Conservation (phyloP, 2,113 vertebrate species). For the Callithrix jacchus region DNA sequence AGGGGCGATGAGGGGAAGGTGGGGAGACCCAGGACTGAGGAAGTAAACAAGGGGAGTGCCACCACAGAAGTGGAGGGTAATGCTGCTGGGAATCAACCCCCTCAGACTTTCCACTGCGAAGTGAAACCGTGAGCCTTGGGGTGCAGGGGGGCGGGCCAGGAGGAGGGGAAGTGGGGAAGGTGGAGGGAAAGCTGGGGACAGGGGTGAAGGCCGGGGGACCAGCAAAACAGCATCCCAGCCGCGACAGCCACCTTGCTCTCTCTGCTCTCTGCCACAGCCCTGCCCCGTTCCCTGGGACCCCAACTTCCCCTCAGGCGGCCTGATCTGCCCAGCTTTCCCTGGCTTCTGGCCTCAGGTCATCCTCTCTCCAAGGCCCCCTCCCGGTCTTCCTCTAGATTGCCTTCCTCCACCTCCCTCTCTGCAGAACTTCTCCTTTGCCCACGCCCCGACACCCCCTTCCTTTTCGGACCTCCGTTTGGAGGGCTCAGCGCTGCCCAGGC, state of each 20-base stretch:
- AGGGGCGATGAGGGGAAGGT: not conserved
- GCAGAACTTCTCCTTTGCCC: not conserved
- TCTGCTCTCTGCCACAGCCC: not conserved
- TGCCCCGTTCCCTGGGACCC: not conserved
- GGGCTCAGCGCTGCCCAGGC: not conserved
- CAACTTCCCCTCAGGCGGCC: not conserved
- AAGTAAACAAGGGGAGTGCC: conserved; percentile 76
- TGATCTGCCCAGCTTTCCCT: not conserved
- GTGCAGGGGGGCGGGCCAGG: conserved; percentile 72
- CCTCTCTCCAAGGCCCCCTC: not conserved
- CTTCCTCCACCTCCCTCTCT: not conserved
- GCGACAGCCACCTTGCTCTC: not conserved
- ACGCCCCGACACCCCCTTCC: not conserved
- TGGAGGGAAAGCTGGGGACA: conserved; percentile 53
- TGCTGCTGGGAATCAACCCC: conserved; percentile 85
- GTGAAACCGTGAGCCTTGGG: conserved; percentile 74
- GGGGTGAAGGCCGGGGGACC: conserved; percentile 31
- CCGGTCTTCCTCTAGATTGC: not conserved
- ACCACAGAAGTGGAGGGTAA: conserved; percentile 63
- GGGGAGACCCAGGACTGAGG: conserved; percentile 69
- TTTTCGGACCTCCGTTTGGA: conserved; percentile 26
- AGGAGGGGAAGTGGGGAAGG: conserved; percentile 58
- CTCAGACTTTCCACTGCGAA: conserved; percentile 85
- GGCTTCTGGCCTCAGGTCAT: not conserved
- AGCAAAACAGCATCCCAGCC: not conserved